Evolutionary conservation across 1,140 invertebrate species (phyloP).

Genomic region (Drosophila sp.): DNA sequence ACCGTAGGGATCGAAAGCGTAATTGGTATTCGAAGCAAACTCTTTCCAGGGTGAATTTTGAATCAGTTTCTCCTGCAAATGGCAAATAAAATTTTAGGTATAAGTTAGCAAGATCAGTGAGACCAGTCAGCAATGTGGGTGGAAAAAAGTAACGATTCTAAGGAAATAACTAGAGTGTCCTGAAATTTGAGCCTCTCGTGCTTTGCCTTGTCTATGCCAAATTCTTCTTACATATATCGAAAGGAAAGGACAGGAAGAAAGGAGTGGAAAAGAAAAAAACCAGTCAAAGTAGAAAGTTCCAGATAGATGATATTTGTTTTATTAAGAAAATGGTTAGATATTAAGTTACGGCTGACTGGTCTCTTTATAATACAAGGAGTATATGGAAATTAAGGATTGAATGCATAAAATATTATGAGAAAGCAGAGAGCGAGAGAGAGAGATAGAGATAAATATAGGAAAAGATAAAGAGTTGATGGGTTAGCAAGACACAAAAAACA

Average conservation of each 20-base stretch:
- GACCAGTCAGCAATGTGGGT: neutral
- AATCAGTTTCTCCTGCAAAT: conserved; percentile 90
- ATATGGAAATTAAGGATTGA: conserved; percentile 15
- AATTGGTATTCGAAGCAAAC: conserved; percentile 93
- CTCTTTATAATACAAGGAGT: conserved; percentile 46
- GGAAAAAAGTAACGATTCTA: neutral
- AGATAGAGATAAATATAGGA: conserved; percentile 4
- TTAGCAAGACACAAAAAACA: conserved; percentile 48
- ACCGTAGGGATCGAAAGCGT: conserved; percentile 93
- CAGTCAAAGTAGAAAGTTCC: conserved; percentile 30
- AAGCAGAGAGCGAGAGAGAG: conserved; percentile 6
- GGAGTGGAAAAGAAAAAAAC: neutral
- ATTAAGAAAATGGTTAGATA: neutral
- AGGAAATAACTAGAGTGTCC: conserved; percentile 9
- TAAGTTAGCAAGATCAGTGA: conserved; percentile 56
- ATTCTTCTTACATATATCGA: conserved; percentile 16
- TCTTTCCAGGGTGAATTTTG: conserved; percentile 93
- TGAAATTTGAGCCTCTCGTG: conserved; percentile 3
- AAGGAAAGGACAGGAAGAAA: neutral
- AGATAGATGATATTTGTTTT: neutral
- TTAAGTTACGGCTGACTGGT: conserved; percentile 63
- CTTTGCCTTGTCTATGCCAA: conserved; percentile 16
- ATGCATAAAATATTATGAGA: conserved; percentile 13
- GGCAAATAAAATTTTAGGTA: conserved; percentile 25
- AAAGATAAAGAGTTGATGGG: conserved; percentile 11